Evolutionary conservation across 1,140 invertebrate species (phyloP), one percentile per base, ranked within the genome.

Genomic region (Heterodera schachtii): DNA sequence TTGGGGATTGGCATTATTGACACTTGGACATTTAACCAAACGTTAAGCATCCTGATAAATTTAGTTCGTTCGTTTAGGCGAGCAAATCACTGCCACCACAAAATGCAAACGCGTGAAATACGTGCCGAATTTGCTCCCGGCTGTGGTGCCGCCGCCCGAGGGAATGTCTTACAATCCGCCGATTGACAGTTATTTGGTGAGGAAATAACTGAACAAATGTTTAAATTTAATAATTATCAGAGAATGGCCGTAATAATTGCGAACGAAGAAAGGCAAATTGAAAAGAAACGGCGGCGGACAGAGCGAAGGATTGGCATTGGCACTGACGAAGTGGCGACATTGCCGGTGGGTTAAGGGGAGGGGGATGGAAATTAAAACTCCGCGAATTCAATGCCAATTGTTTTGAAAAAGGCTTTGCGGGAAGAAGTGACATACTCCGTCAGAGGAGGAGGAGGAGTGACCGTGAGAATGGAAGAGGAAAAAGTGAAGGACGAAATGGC

Each of bases 151-250:
- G 49, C 52, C 84, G 13, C 52, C 49, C 8, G 64, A 84, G 44
- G 84, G 84, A 16, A 79, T 79, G 49, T 84, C 84, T 16, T 84
- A 84, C 66, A 84, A 86, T 76, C 84, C 84, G 31, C 49, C 82
- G 21, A 19, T 79, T 21, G 73, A 83, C 41, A 76, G 84, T 19
- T 86, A 84, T 74, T 70, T 86, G 84, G 83, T 84, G 31, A 76
- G 70, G 43, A 13, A 46, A 47, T 60, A n/a, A 47, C 2, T 66
- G 4, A 44, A 31, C 3, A 70, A 64, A n/a, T 66, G 31, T 9
- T 19, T 69, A 6, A 44, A 82, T 31, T 19, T 46, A 16, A 8
- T 2, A 43, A 49, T 70, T 19, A 31, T 75, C 70, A 86, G 81
- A 64, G 81, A 64, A 82, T 84, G 47, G 43, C 73, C 44, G 52